Conservation (phyloP, 2,113 vertebrate species). For the Ursus arctos region DNA sequence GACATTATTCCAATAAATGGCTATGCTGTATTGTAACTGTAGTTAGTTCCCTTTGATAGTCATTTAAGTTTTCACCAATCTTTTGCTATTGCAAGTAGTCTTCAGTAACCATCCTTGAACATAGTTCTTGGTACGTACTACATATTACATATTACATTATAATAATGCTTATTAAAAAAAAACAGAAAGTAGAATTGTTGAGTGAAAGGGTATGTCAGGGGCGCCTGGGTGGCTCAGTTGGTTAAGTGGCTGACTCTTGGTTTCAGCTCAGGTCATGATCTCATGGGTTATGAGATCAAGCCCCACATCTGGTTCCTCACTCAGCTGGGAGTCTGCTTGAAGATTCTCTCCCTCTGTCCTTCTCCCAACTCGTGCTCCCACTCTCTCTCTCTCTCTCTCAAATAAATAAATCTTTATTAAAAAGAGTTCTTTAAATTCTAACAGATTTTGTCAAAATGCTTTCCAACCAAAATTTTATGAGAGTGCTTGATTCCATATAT, state of each 20-base stretch:
- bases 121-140: background rate
- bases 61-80: background rate
- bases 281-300: no score
- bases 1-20: background rate
- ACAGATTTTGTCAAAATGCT: background rate
- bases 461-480: background rate
- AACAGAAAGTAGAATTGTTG: background rate
- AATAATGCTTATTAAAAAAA: background rate
- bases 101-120: background rate
- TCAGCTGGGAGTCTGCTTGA: no score
- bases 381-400: no score
- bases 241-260: no score
- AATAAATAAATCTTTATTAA: no score
- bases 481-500: background rate
- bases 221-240: no score
- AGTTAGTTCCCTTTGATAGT: background rate
- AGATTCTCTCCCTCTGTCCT: no score
- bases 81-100: background rate
- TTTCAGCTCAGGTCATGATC: no score
- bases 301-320: no score
- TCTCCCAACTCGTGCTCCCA: no score
- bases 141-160: background rate
- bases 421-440: background rate
- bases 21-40: background rate
- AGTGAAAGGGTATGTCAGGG: background rate